These are phyloP conservation scores for Dasypolia templi DNA, from an alignment of 2,888 invertebrate species.

Conservation along the genomic window DNA sequence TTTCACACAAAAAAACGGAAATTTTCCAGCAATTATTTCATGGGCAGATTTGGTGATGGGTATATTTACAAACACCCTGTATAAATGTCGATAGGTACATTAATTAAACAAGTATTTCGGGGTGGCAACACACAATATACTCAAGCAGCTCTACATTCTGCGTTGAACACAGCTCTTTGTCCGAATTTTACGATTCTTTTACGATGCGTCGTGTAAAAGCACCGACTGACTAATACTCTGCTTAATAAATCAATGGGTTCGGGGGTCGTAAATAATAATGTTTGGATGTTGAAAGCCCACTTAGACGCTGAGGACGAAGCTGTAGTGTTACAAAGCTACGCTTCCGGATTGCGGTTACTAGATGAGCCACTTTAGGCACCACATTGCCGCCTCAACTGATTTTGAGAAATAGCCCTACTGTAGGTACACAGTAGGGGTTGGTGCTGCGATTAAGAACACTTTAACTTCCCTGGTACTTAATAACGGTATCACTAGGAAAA, in stretches of 20 bases:
- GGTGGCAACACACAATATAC: conserved; percentile 31
- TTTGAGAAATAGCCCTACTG: no score
- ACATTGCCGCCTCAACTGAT: no score
- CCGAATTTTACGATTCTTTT: conserved; percentile 53
- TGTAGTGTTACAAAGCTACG: conserved; percentile 16
- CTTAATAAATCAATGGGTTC: conserved; percentile 54
- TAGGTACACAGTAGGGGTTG: no score
- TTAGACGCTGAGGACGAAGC: conserved; percentile 8
- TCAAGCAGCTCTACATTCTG: conserved; percentile 7
- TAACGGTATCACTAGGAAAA: no score
- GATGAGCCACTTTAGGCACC: background rate
- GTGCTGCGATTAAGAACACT: no score
- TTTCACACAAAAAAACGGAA: background rate
- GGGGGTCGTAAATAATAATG: conserved; percentile 53
- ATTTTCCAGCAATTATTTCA: background rate
- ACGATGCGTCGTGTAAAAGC: conserved; percentile 46
- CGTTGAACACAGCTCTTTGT: conserved; percentile 44
- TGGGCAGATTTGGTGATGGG: background rate
- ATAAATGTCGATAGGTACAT: background rate
- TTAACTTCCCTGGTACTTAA: no score
- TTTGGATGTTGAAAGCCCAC: conserved; percentile 52
- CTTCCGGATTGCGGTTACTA: conserved; percentile 12
- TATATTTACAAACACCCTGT: background rate
- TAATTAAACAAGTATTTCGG: conserved; percentile 26
- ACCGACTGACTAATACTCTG: conserved; percentile 37